Evolutionary conservation across 2,888 invertebrate genomes (phyloP).

Genomic region (Nudaria mundana): DNA sequence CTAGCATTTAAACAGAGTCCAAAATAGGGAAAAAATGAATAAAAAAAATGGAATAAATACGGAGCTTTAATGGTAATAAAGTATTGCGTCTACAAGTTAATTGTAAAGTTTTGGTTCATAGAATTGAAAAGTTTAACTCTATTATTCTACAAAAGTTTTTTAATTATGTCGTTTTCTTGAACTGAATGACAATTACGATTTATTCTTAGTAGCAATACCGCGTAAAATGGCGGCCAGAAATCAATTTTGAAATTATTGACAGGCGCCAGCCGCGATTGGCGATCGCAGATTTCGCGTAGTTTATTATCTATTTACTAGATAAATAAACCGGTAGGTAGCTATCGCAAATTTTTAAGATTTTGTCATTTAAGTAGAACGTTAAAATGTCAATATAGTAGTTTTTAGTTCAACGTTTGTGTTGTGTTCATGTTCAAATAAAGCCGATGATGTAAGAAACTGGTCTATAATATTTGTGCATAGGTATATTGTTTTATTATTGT

Average conservation of each 20-base stretch:
- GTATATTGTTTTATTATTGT: slow-evolving; percentile 48
- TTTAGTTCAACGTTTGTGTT: slow-evolving; percentile 9
- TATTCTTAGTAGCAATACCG: background rate
- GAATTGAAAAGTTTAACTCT: too few relatives aligned
- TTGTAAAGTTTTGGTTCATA: too few relatives aligned
- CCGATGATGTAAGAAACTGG: slow-evolving; percentile 78
- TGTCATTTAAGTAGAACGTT: slow-evolving; percentile 5
- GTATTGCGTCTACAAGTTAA: too few relatives aligned
- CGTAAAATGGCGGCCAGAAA: slow-evolving; percentile 71
- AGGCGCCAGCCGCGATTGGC: slow-evolving; percentile 27
- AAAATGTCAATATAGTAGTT: slow-evolving; percentile 3
- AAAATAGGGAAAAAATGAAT: too few relatives aligned
- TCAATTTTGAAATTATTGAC: slow-evolving; percentile 76
- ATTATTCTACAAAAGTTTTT: too few relatives aligned
- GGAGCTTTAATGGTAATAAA: too few relatives aligned
- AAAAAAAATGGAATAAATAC: too few relatives aligned
- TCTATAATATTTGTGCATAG: slow-evolving; percentile 43
- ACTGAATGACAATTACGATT: background rate
- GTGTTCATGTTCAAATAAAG: slow-evolving; percentile 44
- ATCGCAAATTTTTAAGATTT: slow-evolving; percentile 11
- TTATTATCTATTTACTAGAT: slow-evolving; percentile 41
- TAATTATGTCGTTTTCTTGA: too few relatives aligned
- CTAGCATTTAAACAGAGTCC: too few relatives aligned
- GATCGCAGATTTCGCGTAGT: slow-evolving; percentile 31
- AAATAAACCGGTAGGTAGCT: slow-evolving; percentile 15